Base-by-base conservation (phyloP, 2,888 invertebrate genomes). In the Cyclophora punctaria region DNA sequence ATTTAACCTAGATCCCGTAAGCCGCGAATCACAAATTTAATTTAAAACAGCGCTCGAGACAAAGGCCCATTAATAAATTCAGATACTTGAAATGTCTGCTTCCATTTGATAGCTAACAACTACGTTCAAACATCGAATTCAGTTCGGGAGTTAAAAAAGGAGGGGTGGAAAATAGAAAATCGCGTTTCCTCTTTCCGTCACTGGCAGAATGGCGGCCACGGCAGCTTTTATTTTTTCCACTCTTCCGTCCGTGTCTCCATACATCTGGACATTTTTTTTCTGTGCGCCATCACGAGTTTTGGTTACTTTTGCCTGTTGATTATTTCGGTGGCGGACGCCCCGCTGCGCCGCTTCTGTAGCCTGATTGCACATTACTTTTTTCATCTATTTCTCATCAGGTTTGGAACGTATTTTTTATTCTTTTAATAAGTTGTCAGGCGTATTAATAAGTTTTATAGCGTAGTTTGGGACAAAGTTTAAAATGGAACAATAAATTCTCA, bases 141-240 rank as follows among this genome's bases (percentile, higher is more conserved):
- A 55, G 56, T 56, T 60, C 51, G 56, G 52, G 42, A 48, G 48
- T 52, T 53, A 64, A 76, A 75, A 80, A 80, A 73, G 67, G 67
- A 64, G 59, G 57, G 62, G 59, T 57, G 62, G 69, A 75, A 79
- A 77, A 80, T 73, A 73, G 74, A 80, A 83, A 82, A 83, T 77
- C 71, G 73, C 77, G 78, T 72, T 80, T 79, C 78, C 84, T 78
- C 76, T 72, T 79, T 69, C 76, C 83, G 83, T 84, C 86, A 85
- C 78, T 70, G 78, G 56, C 85, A 86, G 84, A 83, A 84, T 83
- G 70, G 78, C 71, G 71, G 75, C 74, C 71, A 71, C 73, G 75
- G 73, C 65, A 63, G 69, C 65, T 80, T 83, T 83, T 80, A 73
- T 80, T 80, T 59, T 77, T 73, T 67, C 67, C 63, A 68, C 75